Evolutionary conservation across 1,140 invertebrate species (phyloP), one percentile per base, ranked within the genome.

Genomic region (honey bee (Apis mellifera)): DNA sequence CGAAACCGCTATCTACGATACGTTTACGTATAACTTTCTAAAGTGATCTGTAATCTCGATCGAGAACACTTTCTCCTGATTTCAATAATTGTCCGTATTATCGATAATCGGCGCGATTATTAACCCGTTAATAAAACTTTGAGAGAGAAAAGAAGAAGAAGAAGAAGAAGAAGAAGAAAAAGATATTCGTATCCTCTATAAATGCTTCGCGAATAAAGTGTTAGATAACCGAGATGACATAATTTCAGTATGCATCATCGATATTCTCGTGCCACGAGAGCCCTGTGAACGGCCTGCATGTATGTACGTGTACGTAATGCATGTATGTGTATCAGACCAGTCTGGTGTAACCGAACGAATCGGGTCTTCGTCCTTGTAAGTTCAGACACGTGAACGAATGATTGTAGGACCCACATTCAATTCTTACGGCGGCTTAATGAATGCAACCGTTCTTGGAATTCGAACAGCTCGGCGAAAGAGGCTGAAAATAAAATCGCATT

Each of bases 231-330:
- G 15, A 42, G 79, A 78, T 82, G 73, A 82, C 79, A 66, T 82
- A 82, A 84, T 66, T 84, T 82, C 54, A 1, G 21, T 55, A 50
- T 60, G 72, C 73, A 78, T 84, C 72, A 73, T 84, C 69, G 52
- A 71, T 65, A 70, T 80, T 52, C 42, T 77, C 19, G 55, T 52
- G 50, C n/a, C 23, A 62, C 17, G 23, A 26, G 48, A 19, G 32
- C 48, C 54, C 66, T 7, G 57, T 66, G 52, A 48, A 73, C 55
- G 55, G 15, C 32, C 26, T 32, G 57, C 32, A 42, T 42, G 32
- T 42, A 42, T 42, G 32, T 42, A 42, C 32, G 32, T 42, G 32
- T 42, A 42, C 0, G 32, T 42, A 42, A 42, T 42, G 32, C 5
- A 42, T 42, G 32, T 42, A 42, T 42, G 32, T 42, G 71, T 57